A percentile compares a stretch with the other conserved stretches of the same genome.
These are phyloP conservation scores for Lophius piscatorius DNA, from an alignment of 2,113 vertebrate species.

Conservation along the genomic window DNA sequence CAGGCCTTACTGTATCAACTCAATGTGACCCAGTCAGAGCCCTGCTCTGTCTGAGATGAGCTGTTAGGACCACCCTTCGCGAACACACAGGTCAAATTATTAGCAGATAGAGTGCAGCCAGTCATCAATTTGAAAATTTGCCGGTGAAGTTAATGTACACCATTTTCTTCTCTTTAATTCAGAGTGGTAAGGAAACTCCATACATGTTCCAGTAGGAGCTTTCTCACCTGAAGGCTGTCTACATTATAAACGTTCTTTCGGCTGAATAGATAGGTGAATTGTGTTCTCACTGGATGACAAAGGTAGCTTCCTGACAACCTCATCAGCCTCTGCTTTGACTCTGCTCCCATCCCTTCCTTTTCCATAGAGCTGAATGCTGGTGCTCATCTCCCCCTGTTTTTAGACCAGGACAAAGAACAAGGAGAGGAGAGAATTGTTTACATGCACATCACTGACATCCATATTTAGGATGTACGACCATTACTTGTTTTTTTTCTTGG, in stretches of 20 bases:
- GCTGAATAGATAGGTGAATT: constrained; percentile 25
- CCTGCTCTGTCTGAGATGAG: too few species aligned
- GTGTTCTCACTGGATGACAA: constrained; percentile 21
- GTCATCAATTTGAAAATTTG: too few species aligned
- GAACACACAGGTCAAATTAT: too few species aligned
- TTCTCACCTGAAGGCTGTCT: neutral
- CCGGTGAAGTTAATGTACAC: too few species aligned
- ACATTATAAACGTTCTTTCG: neutral
- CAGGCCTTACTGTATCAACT: too few species aligned
- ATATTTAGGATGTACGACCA: constrained; percentile 23
- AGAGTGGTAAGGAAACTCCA: too few species aligned
- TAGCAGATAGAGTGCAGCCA: too few species aligned
- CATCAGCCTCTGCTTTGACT: constrained; percentile 7
- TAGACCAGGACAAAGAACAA: constrained; percentile 63
- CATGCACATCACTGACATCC: constrained; percentile 47
- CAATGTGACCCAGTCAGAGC: too few species aligned
- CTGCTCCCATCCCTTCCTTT: constrained; percentile 36
- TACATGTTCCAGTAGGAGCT: too few species aligned
- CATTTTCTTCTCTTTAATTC: too few species aligned
- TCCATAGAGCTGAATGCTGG: constrained; percentile 55
- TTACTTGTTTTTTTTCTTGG: neutral
- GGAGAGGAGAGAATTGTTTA: constrained; percentile 48
- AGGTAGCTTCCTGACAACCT: constrained; percentile 21
- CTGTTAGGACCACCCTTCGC: too few species aligned
- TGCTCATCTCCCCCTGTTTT: constrained; percentile 49